Evolutionary conservation across 2,113 vertebrate genomes (phyloP), one percentile per base, ranked within the genome.

Genomic region (Scortum barcoo): DNA sequence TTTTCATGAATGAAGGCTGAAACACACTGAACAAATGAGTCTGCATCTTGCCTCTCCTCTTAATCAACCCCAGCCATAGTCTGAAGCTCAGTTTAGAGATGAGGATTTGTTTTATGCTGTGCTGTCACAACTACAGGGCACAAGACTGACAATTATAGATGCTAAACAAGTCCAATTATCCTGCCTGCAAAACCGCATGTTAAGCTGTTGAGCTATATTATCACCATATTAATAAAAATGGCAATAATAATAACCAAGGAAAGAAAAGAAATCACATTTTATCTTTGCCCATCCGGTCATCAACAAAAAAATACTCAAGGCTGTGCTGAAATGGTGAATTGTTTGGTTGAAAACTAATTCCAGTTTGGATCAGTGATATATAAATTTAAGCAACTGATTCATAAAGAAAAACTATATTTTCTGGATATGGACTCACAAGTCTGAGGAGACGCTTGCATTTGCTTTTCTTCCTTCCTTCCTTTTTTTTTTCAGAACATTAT

Each of bases 401-500:
- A 38, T 20, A 60, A 24, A 36, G 33, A 36, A 24, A 13, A 50
- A 44, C n/a, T 11, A 33, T 14, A 50, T 60, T 42, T 57, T 0
- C 36, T 42, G 60, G 5, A 17, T 56, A 56, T 54, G 46, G 17
- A 30, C 19, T 56, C 24, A 63, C 19, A 44, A 28, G n/a, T 62
- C 28, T 33, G 24, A 76, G 40, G 28, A 54, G 57, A 16, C 57
- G n/a, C 20, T 54, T 72, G 24, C 5, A 26, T 48, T 46, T 67
- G 26, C 4, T 20, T 57, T 9, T 54, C 33, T 20, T 53, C 4
- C 61, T 72, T 85, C 16, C 51, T 9, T 54, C 33, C 17, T 53
- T 4, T 56, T 72, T 85, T 8, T 65, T 81, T 78, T 54, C 26
- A 30, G 13, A n/a, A 79, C 51, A 66, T 80, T 48, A 81, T 67